Evolutionary conservation across 1,140 invertebrate species (phyloP).

Genomic region (Samia ricini): DNA sequence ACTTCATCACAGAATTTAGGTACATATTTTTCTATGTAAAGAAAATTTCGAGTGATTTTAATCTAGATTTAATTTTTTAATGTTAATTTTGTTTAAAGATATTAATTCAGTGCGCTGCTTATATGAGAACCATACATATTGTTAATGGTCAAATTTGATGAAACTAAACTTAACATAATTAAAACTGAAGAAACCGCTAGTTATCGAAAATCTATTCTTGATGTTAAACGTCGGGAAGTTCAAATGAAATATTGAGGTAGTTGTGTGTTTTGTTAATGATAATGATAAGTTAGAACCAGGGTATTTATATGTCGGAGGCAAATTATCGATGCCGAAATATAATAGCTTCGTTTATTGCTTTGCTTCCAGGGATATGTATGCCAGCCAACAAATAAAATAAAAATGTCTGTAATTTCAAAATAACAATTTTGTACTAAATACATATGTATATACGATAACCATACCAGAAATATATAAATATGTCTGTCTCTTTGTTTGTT

Average conservation of each 20-base stretch:
- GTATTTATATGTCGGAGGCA: slow-evolving; percentile 1
- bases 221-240: neutral
- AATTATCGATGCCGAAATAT: neutral
- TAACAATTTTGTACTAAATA: too few species aligned
- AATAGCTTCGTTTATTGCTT: neutral
- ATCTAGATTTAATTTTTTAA: too few species aligned
- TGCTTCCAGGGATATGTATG: neutral
- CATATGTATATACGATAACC: too few species aligned
- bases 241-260: slow-evolving; percentile 1
- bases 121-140: neutral
- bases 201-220: neutral
- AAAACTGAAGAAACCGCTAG: neutral
- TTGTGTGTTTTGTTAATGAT: neutral
- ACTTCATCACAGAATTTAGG: too few species aligned
- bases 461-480: too few species aligned
- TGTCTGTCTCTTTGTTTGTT: too few species aligned
- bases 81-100: too few species aligned
- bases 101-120: neutral
- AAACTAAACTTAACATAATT: neutral
- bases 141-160: neutral
- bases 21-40: too few species aligned
- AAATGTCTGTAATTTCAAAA: too few species aligned
- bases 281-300: neutral
- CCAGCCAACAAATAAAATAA: too few species aligned
- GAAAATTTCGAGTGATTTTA: too few species aligned